Base-by-base conservation (phyloP, 2,888 invertebrate species). In the Geotrupes spiniger region DNA sequence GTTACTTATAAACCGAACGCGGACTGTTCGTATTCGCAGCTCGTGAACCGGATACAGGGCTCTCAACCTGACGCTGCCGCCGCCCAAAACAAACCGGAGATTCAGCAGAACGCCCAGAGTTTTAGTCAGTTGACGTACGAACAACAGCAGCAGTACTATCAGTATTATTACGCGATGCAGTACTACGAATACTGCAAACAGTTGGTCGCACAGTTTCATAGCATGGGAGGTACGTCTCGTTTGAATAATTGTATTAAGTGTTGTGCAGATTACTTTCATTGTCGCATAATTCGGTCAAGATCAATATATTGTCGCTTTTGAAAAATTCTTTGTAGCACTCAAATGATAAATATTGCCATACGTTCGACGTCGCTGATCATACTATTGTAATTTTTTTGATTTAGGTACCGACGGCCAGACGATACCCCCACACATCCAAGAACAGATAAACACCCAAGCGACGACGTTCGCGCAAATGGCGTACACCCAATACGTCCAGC, bases 1-100 rank as follows among this genome's bases (percentile, higher is more conserved):
- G 78, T 84, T 64, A 81, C 82, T 49, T 91, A 89, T 75, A 87
- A 87, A 65, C 90, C 90, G 8, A 88, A 89, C 2, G 86, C 87
- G 0, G 87, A 91, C 76, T 92, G 92, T 72, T 84, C 91, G 50
- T 94, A 93, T 72, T 89, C 89, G 5, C 85, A 91, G 78, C 76
- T 94, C 56, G 89, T 93, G 36, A 89, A 86, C 62, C 87, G 89
- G 71, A 90, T 94, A 63, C 86, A 89, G 51, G 89, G 88, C 27
- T 53, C 53, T 12, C 55, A 48, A 39, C 39, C 40, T 25, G 51
- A 51, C 21, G 45, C 46, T 11, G 50, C 43, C 33, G 46, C 41
- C 8, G 46, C 42, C 2, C 26, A 39, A 21, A 46, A 44, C 26
- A 46, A 51, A 12, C 39, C 25, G n/a, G 39, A 40, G 11, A 17